Conservation (phyloP, 2,113 vertebrate species). For the Thermophis baileyi region DNA sequence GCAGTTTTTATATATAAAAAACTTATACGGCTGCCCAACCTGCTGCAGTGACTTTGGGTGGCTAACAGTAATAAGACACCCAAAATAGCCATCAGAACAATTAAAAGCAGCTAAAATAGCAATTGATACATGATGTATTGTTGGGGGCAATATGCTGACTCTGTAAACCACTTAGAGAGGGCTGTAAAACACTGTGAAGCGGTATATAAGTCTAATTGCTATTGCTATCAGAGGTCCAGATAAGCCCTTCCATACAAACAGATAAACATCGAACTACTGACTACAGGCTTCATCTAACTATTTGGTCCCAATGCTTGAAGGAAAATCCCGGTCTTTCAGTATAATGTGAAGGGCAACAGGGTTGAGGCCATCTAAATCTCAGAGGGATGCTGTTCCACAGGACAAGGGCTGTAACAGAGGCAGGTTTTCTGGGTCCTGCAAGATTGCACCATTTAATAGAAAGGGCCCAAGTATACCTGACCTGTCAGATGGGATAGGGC, state of each 20-base stretch:
- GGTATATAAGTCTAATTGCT: no score
- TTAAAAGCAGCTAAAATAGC: no score
- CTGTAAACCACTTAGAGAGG: no score
- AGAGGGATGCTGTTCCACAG: not conserved
- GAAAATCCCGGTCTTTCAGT: not conserved
- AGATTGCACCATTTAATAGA: not conserved
- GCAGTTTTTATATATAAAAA: not conserved
- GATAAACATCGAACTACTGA: not conserved
- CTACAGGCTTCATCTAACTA: not conserved
- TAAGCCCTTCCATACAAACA: not conserved
- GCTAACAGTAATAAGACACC: no score
- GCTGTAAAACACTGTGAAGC: no score
- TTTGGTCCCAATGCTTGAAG: not conserved
- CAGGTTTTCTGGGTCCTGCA: not conserved
- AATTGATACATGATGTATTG: no score
- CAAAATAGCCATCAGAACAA: no score
- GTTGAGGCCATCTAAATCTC: not conserved
- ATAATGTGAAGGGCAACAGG: not conserved
- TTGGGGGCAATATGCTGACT: no score
- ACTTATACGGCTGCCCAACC: no score
- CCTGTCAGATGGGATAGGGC: not conserved
- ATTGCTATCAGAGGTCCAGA: not conserved
- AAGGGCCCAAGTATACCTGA: not conserved
- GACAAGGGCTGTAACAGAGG: not conserved
- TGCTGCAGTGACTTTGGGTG: no score